Evolutionary conservation across 2,888 invertebrate species (phyloP).

Genomic region (Cerastoderma edule): DNA sequence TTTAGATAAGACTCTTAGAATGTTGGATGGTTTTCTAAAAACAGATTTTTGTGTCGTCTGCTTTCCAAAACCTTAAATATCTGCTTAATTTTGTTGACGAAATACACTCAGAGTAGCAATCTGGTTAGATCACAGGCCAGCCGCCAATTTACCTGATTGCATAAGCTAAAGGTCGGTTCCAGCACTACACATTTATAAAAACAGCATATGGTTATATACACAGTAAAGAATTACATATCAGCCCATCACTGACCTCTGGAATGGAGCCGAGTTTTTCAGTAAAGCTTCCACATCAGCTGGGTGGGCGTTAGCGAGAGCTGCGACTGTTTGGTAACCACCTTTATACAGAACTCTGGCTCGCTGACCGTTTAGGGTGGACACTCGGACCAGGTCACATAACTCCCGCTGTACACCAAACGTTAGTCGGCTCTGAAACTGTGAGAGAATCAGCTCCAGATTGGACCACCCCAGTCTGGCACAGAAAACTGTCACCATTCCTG

Average conservation of each 20-base stretch:
- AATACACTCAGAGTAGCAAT: too few species aligned
- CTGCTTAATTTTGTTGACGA: too few species aligned
- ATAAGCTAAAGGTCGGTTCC: too few species aligned
- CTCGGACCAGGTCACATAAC: constrained; percentile 92
- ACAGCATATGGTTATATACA: too few species aligned
- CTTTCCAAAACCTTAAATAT: too few species aligned
- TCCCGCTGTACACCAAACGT: constrained; percentile 97
- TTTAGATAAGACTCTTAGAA: too few species aligned
- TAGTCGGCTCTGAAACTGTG: constrained; percentile 96
- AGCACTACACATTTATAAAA: too few species aligned
- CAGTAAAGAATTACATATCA: too few species aligned
- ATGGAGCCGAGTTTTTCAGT: constrained; percentile 91
- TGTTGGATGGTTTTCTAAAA: too few species aligned
- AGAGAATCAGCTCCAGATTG: constrained; percentile 93
- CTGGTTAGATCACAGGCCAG: too few species aligned
- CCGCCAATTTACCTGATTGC: too few species aligned
- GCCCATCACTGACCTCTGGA: constrained; percentile 88
- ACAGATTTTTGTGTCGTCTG: too few species aligned
- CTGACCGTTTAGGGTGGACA: constrained; percentile 92
- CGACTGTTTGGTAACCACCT: constrained; percentile 90
- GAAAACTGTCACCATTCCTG: constrained; percentile 98
- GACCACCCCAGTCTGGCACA: constrained; percentile 96
- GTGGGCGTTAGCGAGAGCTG: constrained; percentile 91
- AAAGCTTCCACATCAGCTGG: constrained; percentile 89
- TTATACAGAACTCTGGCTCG: constrained; percentile 93